Evolutionary conservation across 2,797 vertebrate genomes (phyloP), one percentile per base, ranked within the genome.

Genomic region (Amblyopsis hoosieri): DNA sequence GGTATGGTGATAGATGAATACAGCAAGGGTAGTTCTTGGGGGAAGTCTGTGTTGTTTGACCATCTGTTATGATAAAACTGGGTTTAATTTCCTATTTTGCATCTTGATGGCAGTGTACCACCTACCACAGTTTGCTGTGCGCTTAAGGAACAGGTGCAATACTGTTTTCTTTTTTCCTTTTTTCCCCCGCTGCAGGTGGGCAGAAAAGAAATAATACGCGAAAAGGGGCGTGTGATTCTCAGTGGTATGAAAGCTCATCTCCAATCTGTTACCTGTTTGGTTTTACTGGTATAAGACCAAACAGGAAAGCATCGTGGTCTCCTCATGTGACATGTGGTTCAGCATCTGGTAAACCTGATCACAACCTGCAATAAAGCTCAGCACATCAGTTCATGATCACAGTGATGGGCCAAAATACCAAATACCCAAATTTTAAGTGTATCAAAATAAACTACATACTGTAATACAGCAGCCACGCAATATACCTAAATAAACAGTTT

Each of bases 301-400:
- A 58, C 17, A 54, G 49, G 15, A 13, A 67, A 60, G 59, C 11
- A 50, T 65, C 57, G 49, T 67, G 66, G 58, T 60, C 60, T 56
- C 9, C 17, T 48, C 51, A 15, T 67, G 60, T 42, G 74, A 66
- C 82, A 85, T 81, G 79, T 86, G 84, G 75, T 59, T 64, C 73
- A 73, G 84, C 80, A 85, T 83, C 76, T 83, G 84, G 65, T 78
- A 70, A 73, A 69, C 75, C 64, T 58, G 62, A 67, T 75, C 73
- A 78, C 76, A 71, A 78, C 69, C 66, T 45, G 53, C 75, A 71
- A 76, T 76, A 79, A 83, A 81, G 73, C 70, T 69, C 61, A 62
- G 76, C 66, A 66, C 74, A 63, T 76, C 67, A 19, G 58, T 78
- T 81, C 70, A 74, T 82, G 77, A 79, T 57, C 71, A 74, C 37